Evolutionary conservation across 2,888 invertebrate species (phyloP), one percentile per base, ranked within the genome.

Genomic region (Ypsolopha sequella): DNA sequence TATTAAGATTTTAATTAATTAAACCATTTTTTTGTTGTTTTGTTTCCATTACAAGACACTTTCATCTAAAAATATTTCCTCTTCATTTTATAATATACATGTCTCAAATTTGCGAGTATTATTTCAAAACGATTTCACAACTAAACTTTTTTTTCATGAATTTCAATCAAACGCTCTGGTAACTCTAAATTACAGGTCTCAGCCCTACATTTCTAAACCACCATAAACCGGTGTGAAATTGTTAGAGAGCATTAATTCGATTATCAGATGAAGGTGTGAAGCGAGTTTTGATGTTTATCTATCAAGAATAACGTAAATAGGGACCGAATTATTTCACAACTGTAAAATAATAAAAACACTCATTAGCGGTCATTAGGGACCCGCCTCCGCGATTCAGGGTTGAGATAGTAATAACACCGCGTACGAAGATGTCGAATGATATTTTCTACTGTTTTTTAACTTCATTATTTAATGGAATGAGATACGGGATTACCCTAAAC

Each of bases 201-300:
- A 80, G 73, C 76, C 77, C 63, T 58, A 66, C 70, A 82, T 84
- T 81, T 82, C 79, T 75, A 80, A 76, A 82, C 78, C 76, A 82
- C 76, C 75, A 85, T 84, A 85, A 85, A 85, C 74, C 39, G 74
- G 78, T 81, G 80, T 84, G 82, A 85, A 85, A 84, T 80, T 76
- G 72, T 82, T 79, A 65, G 71, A 82, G 80, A 82, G 80, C 69
- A 79, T 82, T 84, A 85, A 86, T 84, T 82, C 84, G 84, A 84
- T 85, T 85, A 85, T 85, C 85, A 85, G 86, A 86, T 85, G 61
- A 80, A 85, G 81, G 85, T 85, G 86, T 73, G 81, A 86, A 86
- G 84, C 84, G 84, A 72, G 81, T 81, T 85, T 80, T 68, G 86
- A 86, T 86, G 86, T 85, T 86, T 86, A 85, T 86, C 86, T 85